Percentiles rank a stretch among this genome's conserved stretches.
Conservation (phyloP, 2,797 vertebrate genomes). For the Limosa lapponica region DNA sequence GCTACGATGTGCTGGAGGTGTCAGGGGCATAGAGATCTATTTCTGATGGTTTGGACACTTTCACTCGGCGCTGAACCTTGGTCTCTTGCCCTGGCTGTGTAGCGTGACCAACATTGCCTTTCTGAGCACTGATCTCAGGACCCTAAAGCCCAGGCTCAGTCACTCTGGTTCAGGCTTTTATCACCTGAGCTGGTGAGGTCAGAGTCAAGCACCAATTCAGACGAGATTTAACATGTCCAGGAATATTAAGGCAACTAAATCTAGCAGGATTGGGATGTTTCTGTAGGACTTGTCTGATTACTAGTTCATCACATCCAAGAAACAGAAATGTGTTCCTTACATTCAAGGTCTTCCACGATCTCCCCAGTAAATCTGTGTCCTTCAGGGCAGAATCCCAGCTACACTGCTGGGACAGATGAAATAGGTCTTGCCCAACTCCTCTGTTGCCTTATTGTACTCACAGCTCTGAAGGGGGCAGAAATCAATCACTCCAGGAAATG, state of each 20-base stretch:
- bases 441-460: not conserved
- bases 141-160: not conserved
- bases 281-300: not conserved
- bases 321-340: not conserved
- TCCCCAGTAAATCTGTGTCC: fast-evolving
- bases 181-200: not conserved
- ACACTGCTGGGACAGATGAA: fast-evolving
- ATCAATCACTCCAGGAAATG: constrained; percentile 6
- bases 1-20: fast-evolving
- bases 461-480: not conserved
- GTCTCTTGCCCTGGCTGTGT: not conserved
- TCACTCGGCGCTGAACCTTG: not conserved
- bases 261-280: not conserved
- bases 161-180: not conserved
- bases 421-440: not conserved
- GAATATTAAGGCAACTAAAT: not conserved
- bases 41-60: not conserved
- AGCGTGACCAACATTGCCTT: not conserved
- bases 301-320: not conserved
- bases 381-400: not conserved
- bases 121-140: not conserved
- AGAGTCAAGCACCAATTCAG: not conserved
- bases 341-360: fast-evolving
- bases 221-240: not conserved
- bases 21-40: fast-evolving